Conservation (phyloP, 2,888 invertebrate genomes). For the Acrocera orbiculus region DNA sequence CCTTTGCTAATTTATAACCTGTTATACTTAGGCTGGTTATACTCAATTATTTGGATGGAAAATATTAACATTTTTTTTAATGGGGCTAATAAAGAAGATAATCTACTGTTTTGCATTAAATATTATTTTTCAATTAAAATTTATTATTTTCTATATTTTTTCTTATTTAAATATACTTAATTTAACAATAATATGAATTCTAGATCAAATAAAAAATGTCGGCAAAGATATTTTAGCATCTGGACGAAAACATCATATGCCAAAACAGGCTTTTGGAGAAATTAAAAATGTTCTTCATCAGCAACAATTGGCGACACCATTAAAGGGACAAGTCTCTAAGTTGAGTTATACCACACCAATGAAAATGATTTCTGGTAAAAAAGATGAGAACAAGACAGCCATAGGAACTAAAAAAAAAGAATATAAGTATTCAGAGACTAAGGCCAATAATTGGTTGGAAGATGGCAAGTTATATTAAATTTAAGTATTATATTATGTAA, state of each 20-base stretch:
- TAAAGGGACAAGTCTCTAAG: no score
- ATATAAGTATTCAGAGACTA: background rate
- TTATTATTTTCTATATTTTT: background rate
- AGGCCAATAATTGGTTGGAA: no score
- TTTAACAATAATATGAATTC: no score
- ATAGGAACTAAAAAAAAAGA: background rate
- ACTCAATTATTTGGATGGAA: no score
- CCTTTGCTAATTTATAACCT: no score
- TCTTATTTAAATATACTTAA: no score
- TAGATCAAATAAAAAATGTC: background rate
- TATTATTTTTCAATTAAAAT: background rate
- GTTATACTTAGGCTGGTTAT: no score
- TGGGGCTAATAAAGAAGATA: background rate
- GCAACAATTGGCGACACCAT: background rate
- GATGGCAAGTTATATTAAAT: background rate
- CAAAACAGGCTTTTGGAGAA: slow-evolving; percentile 3
- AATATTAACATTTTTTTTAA: background rate
- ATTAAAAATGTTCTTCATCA: slow-evolving; percentile 5
- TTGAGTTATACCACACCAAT: background rate
- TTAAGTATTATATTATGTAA: background rate
- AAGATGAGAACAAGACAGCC: background rate
- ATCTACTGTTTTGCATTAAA: no score
- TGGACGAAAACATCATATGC: background rate
- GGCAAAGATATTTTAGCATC: background rate
- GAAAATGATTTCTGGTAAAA: no score